phyloP scores from a whole-genome alignment of 2,797 vertebrate genomes.

The Cephalopachus bancanus region DNA sequence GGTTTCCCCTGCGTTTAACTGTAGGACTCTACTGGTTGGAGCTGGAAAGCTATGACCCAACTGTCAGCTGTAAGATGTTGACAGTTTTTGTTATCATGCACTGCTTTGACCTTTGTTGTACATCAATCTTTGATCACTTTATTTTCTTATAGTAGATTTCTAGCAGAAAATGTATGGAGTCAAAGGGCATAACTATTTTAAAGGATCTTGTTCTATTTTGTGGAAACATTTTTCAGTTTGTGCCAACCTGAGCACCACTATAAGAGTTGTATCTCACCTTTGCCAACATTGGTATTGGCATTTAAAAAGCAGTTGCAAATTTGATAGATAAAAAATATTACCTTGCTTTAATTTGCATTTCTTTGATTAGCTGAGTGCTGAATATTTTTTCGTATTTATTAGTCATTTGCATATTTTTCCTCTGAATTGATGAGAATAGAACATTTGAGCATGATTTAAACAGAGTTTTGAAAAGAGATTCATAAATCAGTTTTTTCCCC shows the following conservation, averaged over 20 bases:
- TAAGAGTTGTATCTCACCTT: neutral
- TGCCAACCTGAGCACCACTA: neutral
- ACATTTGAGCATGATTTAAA: conserved; percentile 67
- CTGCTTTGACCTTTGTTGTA: conserved; percentile 2
- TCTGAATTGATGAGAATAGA: conserved; percentile 61
- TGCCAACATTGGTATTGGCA: neutral
- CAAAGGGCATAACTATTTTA: neutral
- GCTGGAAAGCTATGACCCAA: neutral
- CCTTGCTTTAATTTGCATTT: conserved; percentile 72
- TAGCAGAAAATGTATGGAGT: neutral
- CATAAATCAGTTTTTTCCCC: neutral
- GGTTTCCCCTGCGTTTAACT: neutral
- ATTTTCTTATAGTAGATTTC: conserved; percentile 41
- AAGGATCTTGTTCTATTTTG: conserved; percentile 28
- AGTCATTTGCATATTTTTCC: conserved; percentile 70
- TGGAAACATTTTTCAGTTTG: conserved; percentile 12
- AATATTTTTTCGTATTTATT: conserved; percentile 72
- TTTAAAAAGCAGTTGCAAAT: conserved; percentile 66
- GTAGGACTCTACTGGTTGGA: neutral
- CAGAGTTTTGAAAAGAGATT: conserved; percentile 64
- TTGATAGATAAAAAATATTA: conserved; percentile 66
- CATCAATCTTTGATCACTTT: neutral
- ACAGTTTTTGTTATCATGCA: neutral
- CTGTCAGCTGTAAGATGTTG: neutral
- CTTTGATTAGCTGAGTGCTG: conserved; percentile 74